Base-by-base conservation (phyloP, 1,140 invertebrate species). In the Caenorhabditis briggsae region DNA sequence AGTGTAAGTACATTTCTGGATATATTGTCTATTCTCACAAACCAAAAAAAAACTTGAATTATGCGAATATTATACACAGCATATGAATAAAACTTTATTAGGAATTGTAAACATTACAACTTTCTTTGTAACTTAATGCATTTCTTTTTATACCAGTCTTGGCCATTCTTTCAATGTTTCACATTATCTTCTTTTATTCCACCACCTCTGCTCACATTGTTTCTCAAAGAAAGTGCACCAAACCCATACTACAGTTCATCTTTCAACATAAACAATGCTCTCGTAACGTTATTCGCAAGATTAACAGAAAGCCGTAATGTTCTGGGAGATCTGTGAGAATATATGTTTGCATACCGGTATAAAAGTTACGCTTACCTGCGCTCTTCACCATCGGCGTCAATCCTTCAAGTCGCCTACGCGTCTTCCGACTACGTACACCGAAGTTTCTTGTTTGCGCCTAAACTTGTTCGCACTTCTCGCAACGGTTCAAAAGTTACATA, bases 181-280 rank as follows among this genome's bases (percentile, higher is more conserved):
- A 33, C 33, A 1, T 33, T 33, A 33, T 33, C 33, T 33, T 33
- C 33, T 3, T 33, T 33, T 33, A 33, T 33, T 1, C 33, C 33
- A 33, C 33, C 33, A 33, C 33, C 33, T 33, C 33, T 33, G 33
- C 33, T 33, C 33, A 33, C 3, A 33, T 33, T 33, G 33, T 33
- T 33, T 23, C 33, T 65, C 65, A n/a, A n/a, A 20, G n/a, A 18
- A 20, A 58, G n/a, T 33, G 56, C 59, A 7, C 16, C 16, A 70
- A 33, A 33, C 46, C 53, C 70, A 78, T 53, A 78, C 43, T 78
- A 78, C 70, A 78, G 70, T 78, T 78, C 70, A 78, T 78, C 70
- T 78, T 78, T 78, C 70, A 78, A 14, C 18, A 78, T 78, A 78
- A 78, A 78, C 70, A 78, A 74, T 78, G 70, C 70, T 78, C 70